phyloP scores from a whole-genome alignment of 2,888 invertebrate species.

The Rhorus exstirpatorius region DNA sequence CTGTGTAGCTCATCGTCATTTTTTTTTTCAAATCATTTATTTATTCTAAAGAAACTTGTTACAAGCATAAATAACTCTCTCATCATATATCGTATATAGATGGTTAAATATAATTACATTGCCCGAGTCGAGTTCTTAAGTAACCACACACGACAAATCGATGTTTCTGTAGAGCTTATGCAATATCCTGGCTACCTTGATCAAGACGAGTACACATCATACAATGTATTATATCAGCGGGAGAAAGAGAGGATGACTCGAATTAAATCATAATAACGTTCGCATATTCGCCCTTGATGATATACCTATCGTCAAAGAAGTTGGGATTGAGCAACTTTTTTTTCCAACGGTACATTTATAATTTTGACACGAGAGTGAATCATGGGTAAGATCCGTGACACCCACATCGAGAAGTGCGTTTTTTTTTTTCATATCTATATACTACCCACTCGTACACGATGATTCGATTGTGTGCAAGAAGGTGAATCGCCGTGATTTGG shows the following conservation, averaged over 20 bases:
- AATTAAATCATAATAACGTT: slow-evolving; percentile 24
- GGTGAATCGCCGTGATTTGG: slow-evolving; percentile 15
- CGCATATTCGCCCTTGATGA: slow-evolving; percentile 7
- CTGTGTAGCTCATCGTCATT: too few species aligned
- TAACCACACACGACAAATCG: slow-evolving; percentile 58
- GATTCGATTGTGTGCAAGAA: background rate
- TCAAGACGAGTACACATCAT: slow-evolving; percentile 3
- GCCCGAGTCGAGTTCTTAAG: slow-evolving; percentile 44
- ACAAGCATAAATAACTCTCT: slow-evolving; percentile 21
- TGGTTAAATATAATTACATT: slow-evolving; percentile 52
- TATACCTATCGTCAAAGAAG: background rate
- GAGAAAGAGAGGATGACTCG: slow-evolving; percentile 12
- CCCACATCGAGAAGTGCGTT: slow-evolving; percentile 11
- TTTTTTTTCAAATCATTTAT: too few species aligned
- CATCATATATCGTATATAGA: slow-evolving; percentile 50
- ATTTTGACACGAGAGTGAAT: slow-evolving; percentile 18
- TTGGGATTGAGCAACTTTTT: background rate
- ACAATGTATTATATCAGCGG: slow-evolving; percentile 17
- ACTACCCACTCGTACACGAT: slow-evolving; percentile 20
- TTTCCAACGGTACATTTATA: background rate
- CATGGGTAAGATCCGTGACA: slow-evolving; percentile 35
- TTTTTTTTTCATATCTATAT: background rate
- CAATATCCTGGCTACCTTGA: slow-evolving; percentile 59
- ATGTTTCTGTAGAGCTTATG: slow-evolving; percentile 50
- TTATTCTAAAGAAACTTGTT: slow-evolving; percentile 1